These are phyloP conservation scores for Anastrepha obliqua DNA, from an alignment of 1,140 invertebrate genomes.

Conservation along the genomic window DNA sequence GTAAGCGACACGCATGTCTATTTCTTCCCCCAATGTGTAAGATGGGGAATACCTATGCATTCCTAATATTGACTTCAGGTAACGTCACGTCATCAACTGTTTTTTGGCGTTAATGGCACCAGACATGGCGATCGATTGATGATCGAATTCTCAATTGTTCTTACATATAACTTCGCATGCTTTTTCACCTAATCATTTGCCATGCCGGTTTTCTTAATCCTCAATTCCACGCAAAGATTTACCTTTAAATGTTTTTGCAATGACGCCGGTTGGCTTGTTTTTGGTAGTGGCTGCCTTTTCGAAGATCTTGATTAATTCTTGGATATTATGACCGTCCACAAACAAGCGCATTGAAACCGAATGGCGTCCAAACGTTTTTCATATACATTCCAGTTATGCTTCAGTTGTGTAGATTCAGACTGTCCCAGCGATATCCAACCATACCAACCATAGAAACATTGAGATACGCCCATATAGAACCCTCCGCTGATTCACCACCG, in stretches of 20 bases:
- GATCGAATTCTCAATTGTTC: too few relatives aligned
- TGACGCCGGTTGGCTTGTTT: constrained; percentile 92
- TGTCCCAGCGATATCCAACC: constrained; percentile 98
- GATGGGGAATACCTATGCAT: constrained; percentile 88
- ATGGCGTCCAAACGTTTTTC: constrained; percentile 91
- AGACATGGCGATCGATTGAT: constrained; percentile 83
- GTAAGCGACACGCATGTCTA: constrained; percentile 96
- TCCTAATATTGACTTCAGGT: constrained; percentile 82
- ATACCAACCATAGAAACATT: constrained; percentile 92
- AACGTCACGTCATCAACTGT: constrained; percentile 75
- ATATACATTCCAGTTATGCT: constrained; percentile 94
- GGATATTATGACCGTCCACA: constrained; percentile 97
- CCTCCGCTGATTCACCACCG: constrained; percentile 98
- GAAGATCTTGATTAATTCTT: constrained; percentile 91
- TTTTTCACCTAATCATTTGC: constrained; percentile 93
- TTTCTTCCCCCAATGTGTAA: constrained; percentile 87
- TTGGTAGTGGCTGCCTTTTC: constrained; percentile 85
- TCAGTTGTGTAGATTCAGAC: constrained; percentile 93
- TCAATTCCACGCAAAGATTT: constrained; percentile 92
- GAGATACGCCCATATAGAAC: constrained; percentile 99
- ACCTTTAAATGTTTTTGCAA: constrained; percentile 98
- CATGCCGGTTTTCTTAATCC: constrained; percentile 97
- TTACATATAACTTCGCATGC: constrained; percentile 78
- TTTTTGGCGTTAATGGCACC: constrained; percentile 76
- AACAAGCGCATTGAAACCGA: constrained; percentile 93